These are phyloP conservation scores for Pampusana beccarii DNA, from an alignment of 2,113 vertebrate species.

Conservation along the genomic window DNA sequence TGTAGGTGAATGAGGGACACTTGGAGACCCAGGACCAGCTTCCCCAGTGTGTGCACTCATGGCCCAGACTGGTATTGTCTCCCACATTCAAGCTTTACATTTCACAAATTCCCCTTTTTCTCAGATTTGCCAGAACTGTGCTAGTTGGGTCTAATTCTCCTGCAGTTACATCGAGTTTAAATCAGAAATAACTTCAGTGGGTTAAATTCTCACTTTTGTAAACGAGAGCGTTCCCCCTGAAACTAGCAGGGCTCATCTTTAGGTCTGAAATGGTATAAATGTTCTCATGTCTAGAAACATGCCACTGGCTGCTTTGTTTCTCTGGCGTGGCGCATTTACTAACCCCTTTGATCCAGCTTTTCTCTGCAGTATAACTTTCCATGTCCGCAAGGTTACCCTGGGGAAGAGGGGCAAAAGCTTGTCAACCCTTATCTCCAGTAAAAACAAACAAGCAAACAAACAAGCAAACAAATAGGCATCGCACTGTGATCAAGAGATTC, in stretches of 20 bases:
- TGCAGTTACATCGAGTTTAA: background rate
- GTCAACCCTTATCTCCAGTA: background rate
- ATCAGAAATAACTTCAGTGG: background rate
- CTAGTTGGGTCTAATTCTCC: background rate
- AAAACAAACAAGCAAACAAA: background rate
- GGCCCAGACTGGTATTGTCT: background rate
- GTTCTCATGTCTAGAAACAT: background rate
- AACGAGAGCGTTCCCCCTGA: background rate
- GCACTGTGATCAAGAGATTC: background rate
- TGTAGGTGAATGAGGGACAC: background rate
- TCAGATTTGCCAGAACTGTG: background rate
- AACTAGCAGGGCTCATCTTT: background rate
- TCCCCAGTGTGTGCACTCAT: rapidly evolving
- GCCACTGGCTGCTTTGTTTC: background rate
- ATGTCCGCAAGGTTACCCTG: background rate
- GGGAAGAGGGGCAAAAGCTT: background rate
- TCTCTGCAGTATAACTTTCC: background rate
- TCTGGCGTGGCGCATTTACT: background rate
- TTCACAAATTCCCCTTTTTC: background rate
- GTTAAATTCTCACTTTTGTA: background rate
- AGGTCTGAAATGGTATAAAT: background rate
- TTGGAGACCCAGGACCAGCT: background rate
- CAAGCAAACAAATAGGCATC: background rate
- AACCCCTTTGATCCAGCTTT: background rate
- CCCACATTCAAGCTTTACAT: background rate